Evolutionary conservation across 2,113 vertebrate genomes (phyloP).

Genomic region (Pogona vitticeps): DNA sequence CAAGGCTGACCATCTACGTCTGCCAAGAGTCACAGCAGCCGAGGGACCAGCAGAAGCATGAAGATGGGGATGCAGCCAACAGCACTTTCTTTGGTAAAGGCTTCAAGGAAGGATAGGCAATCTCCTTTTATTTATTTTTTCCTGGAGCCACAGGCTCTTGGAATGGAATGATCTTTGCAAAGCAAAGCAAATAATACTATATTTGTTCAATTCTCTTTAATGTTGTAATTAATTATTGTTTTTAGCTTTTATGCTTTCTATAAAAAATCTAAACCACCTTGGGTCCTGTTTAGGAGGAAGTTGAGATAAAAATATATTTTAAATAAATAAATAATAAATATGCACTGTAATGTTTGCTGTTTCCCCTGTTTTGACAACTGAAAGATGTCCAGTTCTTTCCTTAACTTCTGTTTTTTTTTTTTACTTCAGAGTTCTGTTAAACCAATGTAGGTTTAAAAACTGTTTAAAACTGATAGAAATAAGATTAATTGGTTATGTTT

Average conservation of each 20-base stretch:
- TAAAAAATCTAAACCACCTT: too few species aligned
- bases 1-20: constrained; percentile 93
- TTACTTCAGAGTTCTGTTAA: not conserved
- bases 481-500: not conserved
- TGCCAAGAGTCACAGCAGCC: constrained; percentile 92
- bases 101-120: rapidly evolving
- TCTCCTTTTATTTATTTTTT: not conserved
- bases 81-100: constrained; percentile 90
- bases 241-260: too few species aligned
- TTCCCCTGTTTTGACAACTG: not conserved
- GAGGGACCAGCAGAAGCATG: constrained; percentile 88
- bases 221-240: not conserved
- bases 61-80: constrained; percentile 85
- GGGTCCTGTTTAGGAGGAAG: too few species aligned
- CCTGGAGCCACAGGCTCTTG: rapidly evolving
- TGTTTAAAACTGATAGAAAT: not conserved
- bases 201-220: too few species aligned
- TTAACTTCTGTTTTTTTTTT: not conserved
- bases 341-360: not conserved
- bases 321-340: too few species aligned
- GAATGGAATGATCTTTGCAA: not conserved
- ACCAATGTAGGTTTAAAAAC: not conserved
- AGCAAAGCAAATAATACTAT: too few species aligned
- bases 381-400: not conserved
- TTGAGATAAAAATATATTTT: not conserved